A percentile compares a stretch with the other conserved stretches of the same genome.
Evolutionary conservation across 2,113 vertebrate species (phyloP).

Genomic region (Seriola aureovittata): DNA sequence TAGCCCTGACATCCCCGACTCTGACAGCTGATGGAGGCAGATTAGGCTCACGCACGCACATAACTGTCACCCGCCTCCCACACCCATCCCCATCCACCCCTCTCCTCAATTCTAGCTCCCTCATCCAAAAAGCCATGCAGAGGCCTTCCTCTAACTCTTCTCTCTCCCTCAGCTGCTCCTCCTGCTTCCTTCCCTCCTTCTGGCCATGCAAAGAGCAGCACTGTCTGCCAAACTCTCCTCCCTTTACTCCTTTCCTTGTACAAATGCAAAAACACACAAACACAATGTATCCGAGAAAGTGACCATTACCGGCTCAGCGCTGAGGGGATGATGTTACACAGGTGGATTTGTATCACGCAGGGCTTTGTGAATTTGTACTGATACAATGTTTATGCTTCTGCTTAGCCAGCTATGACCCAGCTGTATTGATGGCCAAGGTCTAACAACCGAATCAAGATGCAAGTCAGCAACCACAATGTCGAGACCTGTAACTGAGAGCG

Average conservation of each 20-base stretch:
- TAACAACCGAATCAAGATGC: slow-evolving; percentile 58
- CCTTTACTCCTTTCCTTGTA: background rate
- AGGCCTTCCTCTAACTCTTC: slow-evolving; percentile 28
- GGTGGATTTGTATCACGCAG: slow-evolving; percentile 26
- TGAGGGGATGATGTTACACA: background rate
- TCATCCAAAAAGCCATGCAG: slow-evolving; percentile 33
- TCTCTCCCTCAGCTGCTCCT: slow-evolving; percentile 50
- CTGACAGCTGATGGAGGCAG: slow-evolving; percentile 83
- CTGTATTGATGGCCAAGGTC: slow-evolving; percentile 21
- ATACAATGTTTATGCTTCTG: slow-evolving; percentile 37
- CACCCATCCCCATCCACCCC: slow-evolving; percentile 49
- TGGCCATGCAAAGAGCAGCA: slow-evolving; percentile 19
- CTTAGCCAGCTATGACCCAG: slow-evolving; percentile 25
- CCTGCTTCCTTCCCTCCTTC: slow-evolving; percentile 39
- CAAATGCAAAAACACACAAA: slow-evolving; percentile 13
- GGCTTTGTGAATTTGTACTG: slow-evolving; percentile 15
- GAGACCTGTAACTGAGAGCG: slow-evolving; percentile 29
- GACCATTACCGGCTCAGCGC: background rate
- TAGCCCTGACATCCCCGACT: slow-evolving; percentile 74
- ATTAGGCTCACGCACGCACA: slow-evolving; percentile 75
- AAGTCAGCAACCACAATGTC: slow-evolving; percentile 39
- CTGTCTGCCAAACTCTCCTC: slow-evolving; percentile 51
- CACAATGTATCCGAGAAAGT: slow-evolving; percentile 5
- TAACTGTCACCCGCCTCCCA: slow-evolving; percentile 79
- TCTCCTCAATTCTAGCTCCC: slow-evolving; percentile 12